Conservation (phyloP, 2,888 invertebrate species). For the Brachypalpus laphriformis region DNA sequence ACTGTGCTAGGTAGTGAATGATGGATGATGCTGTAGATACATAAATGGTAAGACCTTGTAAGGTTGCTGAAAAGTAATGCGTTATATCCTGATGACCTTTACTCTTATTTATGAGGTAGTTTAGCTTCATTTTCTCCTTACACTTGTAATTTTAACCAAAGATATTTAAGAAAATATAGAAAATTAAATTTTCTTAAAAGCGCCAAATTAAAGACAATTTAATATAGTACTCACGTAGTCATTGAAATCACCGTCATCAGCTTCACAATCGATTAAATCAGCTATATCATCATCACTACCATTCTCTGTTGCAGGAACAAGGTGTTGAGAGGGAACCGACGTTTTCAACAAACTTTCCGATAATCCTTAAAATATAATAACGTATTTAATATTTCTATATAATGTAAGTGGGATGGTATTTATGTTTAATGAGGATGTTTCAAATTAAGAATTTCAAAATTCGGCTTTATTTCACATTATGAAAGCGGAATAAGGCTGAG, state of each 20-base stretch:
- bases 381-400: not conserved
- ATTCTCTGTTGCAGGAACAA: constrained; percentile 8
- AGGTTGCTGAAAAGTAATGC: not conserved
- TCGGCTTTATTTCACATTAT: too few species aligned
- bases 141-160: too few species aligned
- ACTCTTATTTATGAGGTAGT: not conserved
- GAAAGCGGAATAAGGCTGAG: too few species aligned
- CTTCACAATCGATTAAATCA: not conserved
- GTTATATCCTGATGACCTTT: not conserved
- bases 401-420: too few species aligned
- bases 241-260: not conserved
- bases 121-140: not conserved
- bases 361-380: constrained; percentile 36
- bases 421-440: not conserved
- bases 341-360: constrained; percentile 58
- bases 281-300: constrained; percentile 6
- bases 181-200: not conserved
- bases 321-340: constrained; percentile 55
- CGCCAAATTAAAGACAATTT: not conserved
- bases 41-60: not conserved
- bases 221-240: constrained; percentile 52
- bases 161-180: too few species aligned
- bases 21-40: not conserved
- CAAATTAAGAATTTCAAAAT: too few species aligned
- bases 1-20: too few species aligned